Conservation (phyloP, 2,888 invertebrate genomes). For the Hydropsyche betteni region DNA sequence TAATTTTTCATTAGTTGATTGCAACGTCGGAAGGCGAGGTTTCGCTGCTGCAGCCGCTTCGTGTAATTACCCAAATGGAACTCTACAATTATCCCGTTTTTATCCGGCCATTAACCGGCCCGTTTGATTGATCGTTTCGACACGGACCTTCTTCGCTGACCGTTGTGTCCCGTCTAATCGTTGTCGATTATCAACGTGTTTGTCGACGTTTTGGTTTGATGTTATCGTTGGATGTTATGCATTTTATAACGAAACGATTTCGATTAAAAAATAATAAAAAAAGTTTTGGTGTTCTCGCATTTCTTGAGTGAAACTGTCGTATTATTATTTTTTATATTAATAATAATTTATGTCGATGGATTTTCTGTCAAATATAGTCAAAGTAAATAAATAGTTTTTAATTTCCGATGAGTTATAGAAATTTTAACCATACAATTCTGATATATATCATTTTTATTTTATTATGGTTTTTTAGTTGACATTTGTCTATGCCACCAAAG, state of each 20-base stretch:
- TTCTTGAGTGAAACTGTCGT: too few species aligned
- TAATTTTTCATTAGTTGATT: slow-evolving; percentile 52
- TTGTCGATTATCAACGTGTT: too few species aligned
- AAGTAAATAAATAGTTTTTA: too few species aligned
- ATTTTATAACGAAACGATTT: not conserved
- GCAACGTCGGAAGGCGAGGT: slow-evolving; percentile 16
- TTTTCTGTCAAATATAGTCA: too few species aligned
- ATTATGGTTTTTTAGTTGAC: too few species aligned
- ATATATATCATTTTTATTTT: too few species aligned
- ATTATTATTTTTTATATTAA: too few species aligned
- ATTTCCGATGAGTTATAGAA: too few species aligned
- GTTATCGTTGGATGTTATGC: not conserved
- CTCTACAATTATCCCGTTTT: slow-evolving; percentile 34
- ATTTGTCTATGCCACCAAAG: too few species aligned
- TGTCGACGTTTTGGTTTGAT: not conserved
- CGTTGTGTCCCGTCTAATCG: not conserved
- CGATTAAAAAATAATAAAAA: not conserved
- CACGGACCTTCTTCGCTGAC: not conserved
- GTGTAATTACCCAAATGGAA: slow-evolving; percentile 51
- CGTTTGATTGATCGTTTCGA: slow-evolving; percentile 13
- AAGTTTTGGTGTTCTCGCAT: too few species aligned
- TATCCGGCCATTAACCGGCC: not conserved
- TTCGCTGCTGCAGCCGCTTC: slow-evolving; percentile 7
- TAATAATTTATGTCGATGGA: too few species aligned
- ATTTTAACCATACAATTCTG: too few species aligned